Conservation (phyloP, 2,113 vertebrate genomes). For the Rissa tridactyla region DNA sequence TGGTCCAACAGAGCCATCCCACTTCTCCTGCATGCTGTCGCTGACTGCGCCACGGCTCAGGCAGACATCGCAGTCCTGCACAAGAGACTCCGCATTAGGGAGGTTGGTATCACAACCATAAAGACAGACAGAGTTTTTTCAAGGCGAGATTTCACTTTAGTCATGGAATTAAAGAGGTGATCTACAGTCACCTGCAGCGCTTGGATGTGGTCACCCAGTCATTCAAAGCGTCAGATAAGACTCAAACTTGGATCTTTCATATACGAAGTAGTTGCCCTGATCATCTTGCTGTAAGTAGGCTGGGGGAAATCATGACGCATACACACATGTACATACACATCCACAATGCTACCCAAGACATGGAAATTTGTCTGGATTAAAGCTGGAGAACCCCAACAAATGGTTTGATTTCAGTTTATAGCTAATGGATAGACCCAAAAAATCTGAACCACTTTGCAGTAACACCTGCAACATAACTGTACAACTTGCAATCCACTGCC, state of each 20-base stretch:
- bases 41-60: neutral
- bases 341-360: neutral
- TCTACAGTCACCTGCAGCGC: neutral
- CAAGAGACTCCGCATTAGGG: neutral
- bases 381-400: neutral
- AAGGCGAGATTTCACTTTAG: neutral
- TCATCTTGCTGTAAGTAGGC: neutral
- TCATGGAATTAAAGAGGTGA: neutral
- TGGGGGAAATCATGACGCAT: neutral
- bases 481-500: neutral
- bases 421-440: neutral
- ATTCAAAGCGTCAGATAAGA: neutral
- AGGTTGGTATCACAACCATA: neutral
- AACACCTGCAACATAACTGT: neutral
- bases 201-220: neutral
- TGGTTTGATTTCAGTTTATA: neutral
- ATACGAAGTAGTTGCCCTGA: neutral
- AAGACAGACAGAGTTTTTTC: neutral
- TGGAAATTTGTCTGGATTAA: neutral
- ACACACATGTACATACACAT: accelerated
- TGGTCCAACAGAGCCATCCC: neutral
- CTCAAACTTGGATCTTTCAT: neutral
- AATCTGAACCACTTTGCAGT: neutral
- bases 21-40: neutral
- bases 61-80: accelerated